Percentiles rank a stretch among this genome's conserved stretches.
Conservation (phyloP, 2,113 vertebrate genomes). For the Ammodramus savannarum region DNA sequence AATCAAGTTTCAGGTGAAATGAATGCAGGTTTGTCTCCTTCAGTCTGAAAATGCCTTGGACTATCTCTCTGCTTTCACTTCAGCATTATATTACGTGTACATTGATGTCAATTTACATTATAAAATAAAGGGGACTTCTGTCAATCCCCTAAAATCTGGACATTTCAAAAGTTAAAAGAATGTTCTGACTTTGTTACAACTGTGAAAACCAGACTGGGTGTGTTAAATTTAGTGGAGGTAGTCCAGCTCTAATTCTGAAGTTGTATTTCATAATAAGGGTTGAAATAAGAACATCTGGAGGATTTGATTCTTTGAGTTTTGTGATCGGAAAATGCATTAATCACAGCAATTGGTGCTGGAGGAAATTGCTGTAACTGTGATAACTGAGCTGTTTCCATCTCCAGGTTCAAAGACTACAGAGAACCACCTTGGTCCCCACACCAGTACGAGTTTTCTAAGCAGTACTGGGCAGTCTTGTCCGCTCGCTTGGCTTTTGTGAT, state of each 20-base stretch:
- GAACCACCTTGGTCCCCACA: constrained; percentile 90
- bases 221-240: neutral
- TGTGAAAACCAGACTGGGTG: neutral
- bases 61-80: neutral
- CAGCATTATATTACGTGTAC: neutral
- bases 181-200: neutral
- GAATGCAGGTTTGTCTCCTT: neutral
- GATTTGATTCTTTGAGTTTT: neutral
- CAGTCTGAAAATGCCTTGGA: neutral
- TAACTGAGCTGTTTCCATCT: neutral
- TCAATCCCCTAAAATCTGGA: neutral
- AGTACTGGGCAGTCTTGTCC: constrained; percentile 93
- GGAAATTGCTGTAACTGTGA: neutral
- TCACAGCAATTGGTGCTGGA: neutral
- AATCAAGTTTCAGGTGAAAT: neutral
- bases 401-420: constrained; percentile 96
- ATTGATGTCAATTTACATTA: neutral
- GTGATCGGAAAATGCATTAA: neutral
- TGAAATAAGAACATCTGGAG: constrained; percentile 11
- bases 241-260: constrained; percentile 11
- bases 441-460: constrained; percentile 91
- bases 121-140: neutral
- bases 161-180: neutral
- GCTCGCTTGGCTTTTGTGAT: constrained; percentile 94
- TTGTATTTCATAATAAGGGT: neutral